A percentile compares a stretch with the other conserved stretches of the same genome.
Conservation (phyloP, 2,797 vertebrate genomes). For the Mareca penelope region DNA sequence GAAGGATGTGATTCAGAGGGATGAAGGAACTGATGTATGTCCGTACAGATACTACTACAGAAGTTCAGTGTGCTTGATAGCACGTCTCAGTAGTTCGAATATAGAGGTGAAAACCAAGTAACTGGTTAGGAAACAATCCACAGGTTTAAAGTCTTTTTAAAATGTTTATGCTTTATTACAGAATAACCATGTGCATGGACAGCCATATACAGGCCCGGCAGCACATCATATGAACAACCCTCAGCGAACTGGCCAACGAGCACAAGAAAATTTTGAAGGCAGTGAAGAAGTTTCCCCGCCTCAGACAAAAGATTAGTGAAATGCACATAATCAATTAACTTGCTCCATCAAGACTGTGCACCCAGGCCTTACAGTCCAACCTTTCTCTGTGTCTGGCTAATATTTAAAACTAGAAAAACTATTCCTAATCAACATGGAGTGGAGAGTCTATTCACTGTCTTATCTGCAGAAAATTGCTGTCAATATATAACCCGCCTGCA, state of each 20-base stretch:
- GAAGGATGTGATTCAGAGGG: not conserved
- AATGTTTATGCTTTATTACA: slow-evolving; percentile 75
- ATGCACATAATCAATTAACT: slow-evolving; percentile 82
- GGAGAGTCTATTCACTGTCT: slow-evolving; percentile 93
- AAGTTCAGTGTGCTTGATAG: not conserved
- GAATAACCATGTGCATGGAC: slow-evolving; percentile 99
- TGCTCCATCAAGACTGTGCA: slow-evolving; percentile 90
- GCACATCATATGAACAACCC: slow-evolving; percentile 99
- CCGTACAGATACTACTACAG: accelerated
- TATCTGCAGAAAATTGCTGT: slow-evolving; percentile 92
- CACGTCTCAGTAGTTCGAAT: not conserved
- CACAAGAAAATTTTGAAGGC: slow-evolving; percentile 98
- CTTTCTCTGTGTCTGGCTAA: slow-evolving; percentile 86
- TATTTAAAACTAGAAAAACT: slow-evolving; percentile 89
- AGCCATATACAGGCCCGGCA: slow-evolving; percentile 98
- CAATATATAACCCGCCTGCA: slow-evolving; percentile 91
- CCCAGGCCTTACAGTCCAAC: slow-evolving; percentile 90
- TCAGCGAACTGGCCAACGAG: slow-evolving; percentile 94
- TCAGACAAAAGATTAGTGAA: slow-evolving; percentile 95
- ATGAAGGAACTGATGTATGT: not conserved
- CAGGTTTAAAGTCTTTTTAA: not conserved
- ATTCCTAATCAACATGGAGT: slow-evolving; percentile 89
- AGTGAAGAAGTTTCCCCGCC: slow-evolving; percentile 92
- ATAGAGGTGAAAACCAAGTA: not conserved
- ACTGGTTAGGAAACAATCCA: not conserved